A percentile compares a stretch with the other conserved stretches of the same genome.
These are phyloP conservation scores for Trichogramma dendrolimi DNA, from an alignment of 2,888 invertebrate species.

Conservation along the genomic window DNA sequence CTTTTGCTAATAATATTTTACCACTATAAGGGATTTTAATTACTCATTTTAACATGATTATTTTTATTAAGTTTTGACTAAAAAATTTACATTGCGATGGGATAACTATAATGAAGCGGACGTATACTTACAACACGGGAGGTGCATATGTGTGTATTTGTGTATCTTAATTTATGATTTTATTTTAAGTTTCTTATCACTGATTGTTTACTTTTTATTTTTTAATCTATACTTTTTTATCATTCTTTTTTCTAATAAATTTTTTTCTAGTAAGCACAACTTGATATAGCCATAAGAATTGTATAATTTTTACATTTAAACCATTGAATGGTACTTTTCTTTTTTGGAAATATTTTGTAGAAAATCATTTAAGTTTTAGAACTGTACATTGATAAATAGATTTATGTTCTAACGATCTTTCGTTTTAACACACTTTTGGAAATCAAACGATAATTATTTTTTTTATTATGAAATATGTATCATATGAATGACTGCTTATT, in stretches of 20 bases:
- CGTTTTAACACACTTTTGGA: neutral
- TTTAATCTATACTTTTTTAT: neutral
- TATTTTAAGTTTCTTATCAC: slow-evolving; percentile 23
- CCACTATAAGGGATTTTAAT: neutral
- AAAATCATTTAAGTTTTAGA: no score
- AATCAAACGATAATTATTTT: slow-evolving; percentile 18
- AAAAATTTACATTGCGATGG: neutral
- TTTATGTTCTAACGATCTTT: slow-evolving; percentile 4
- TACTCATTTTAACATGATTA: neutral
- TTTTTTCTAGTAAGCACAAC: slow-evolving; percentile 15
- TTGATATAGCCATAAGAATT: slow-evolving; percentile 50
- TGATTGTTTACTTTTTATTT: neutral
- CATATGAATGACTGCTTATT: slow-evolving; percentile 22
- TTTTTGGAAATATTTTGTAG: slow-evolving; percentile 22
- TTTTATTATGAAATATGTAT: slow-evolving; percentile 40
- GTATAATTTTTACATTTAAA: slow-evolving; percentile 14
- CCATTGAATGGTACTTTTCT: neutral
- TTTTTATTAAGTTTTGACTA: neutral
- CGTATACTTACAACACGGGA: slow-evolving; percentile 47
- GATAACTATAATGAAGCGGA: slow-evolving; percentile 28
- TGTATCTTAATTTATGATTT: slow-evolving; percentile 34
- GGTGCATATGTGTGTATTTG: slow-evolving; percentile 33
- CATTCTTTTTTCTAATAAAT: neutral
- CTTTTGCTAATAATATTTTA: slow-evolving; percentile 11
- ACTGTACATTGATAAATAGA: slow-evolving; percentile 3